Base-by-base conservation (phyloP, 2,797 vertebrate species). In the Cercopithecus diana region DNA sequence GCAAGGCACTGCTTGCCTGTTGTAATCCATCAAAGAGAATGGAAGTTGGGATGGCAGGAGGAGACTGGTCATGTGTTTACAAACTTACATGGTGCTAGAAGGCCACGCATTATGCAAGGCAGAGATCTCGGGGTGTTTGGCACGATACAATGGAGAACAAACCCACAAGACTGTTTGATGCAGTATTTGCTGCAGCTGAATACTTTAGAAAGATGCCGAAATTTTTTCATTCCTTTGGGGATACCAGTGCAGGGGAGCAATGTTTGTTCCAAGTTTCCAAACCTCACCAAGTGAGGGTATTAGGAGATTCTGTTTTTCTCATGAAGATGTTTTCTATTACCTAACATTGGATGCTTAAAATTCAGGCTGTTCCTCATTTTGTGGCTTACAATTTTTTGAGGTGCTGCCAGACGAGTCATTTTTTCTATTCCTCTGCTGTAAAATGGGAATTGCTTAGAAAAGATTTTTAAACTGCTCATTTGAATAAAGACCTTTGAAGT, bases 21-120 rank as follows among this genome's bases (percentile, higher is more conserved):
- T 88, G 80, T 94, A 97, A 97, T 96, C 95, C 73, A 4, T 98
- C 97, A 96, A 97, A 96, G 70, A 36, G 36, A 96, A 41, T 39
- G 89, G 93, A 80, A 33, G 48, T 91, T 92, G 90, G 28, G 82
- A 92, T 98, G 91, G 89, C 1, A 97, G 81, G 5, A 94, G 80
- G 93, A 97, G 97, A 97, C 77, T 95, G 97, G 48, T 95, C 24
- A 9, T 73, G 88, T 90, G 80, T 94, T 93, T 93, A 88, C 97
- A 98, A 98, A 97, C 55, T 88, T 92, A 2, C 33, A 28, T 48
- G 87, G 88, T 82, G 64, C 58, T 82, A 93, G 96, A 98, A 87
- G 28, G 90, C 76, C 64, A 55, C 52, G 93, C 30, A 90, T 75
- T 95, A 96, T 13, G 48, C 95, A 97, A 96, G 48, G 88, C 15